Evolutionary conservation across 2,113 vertebrate genomes (phyloP).

Genomic region (Salvator merianae): DNA sequence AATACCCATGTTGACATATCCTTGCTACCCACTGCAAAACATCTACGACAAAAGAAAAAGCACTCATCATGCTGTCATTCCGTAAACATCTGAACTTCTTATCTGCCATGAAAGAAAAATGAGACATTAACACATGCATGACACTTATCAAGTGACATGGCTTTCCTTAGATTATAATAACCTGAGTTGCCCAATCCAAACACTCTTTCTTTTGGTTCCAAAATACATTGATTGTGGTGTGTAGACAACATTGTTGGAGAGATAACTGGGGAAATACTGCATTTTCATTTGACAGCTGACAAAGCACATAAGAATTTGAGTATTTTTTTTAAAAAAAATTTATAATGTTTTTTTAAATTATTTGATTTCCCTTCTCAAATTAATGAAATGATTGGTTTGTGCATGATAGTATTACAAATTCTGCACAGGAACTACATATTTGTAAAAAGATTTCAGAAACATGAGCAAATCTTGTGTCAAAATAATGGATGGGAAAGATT

Average conservation of each 20-base stretch:
- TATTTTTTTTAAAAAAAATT: neutral
- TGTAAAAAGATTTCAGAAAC: neutral
- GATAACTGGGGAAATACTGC: neutral
- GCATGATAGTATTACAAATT: neutral
- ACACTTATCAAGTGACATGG: too few relatives aligned
- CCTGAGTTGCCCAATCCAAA: too few relatives aligned
- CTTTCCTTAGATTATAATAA: too few relatives aligned
- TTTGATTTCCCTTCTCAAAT: neutral
- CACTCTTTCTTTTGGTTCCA: too few relatives aligned
- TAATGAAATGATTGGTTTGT: neutral
- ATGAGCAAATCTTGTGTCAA: neutral
- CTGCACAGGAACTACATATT: neutral
- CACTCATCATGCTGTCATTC: neutral
- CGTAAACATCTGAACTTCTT: neutral
- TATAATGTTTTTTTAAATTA: too few relatives aligned
- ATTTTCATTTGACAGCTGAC: neutral
- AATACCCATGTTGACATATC: conserved; percentile 98
- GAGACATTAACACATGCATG: too few relatives aligned
- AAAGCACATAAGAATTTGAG: neutral
- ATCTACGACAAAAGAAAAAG: conserved; percentile 72
- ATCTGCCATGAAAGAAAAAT: too few relatives aligned
- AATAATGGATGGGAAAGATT: neutral
- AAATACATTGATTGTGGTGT: too few relatives aligned
- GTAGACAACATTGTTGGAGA: too few relatives aligned
- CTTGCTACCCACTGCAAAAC: conserved; percentile 94